Percentiles rank a stretch among this genome's conserved stretches.
Conservation (phyloP, 2,888 invertebrate species). For the Drosophila mimetica region DNA sequence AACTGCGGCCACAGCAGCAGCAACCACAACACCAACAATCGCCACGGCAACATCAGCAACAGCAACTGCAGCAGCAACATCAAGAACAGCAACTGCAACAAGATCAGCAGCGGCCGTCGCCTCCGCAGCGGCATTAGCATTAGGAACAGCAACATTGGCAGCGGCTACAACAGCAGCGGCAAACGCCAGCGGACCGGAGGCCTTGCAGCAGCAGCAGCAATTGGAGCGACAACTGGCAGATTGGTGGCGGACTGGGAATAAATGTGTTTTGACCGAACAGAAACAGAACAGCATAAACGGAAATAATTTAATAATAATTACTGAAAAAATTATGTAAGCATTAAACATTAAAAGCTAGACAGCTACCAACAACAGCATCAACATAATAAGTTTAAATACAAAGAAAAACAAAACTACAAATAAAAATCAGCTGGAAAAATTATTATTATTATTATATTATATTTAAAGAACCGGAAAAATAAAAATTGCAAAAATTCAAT, state of each 20-base stretch:
- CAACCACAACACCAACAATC: constrained; percentile 35
- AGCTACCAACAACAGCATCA: constrained; percentile 76
- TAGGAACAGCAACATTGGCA: constrained; percentile 14
- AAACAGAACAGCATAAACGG: constrained; percentile 55
- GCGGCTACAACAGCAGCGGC: constrained; percentile 26
- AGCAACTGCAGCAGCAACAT: constrained; percentile 22
- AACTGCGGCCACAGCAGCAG: constrained; percentile 45
- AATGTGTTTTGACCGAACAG: constrained; percentile 54
- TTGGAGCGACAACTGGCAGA: constrained; percentile 26
- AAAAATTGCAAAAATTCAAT: constrained; percentile 76
- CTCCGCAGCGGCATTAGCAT: constrained; percentile 11
- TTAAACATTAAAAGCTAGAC: constrained; percentile 75
- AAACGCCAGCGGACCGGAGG: constrained; percentile 24
- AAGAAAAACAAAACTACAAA: constrained; percentile 69
- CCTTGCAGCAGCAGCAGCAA: constrained; percentile 20
- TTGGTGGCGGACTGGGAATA: constrained; percentile 46
- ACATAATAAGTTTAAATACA: constrained; percentile 81
- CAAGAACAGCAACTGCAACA: constrained; percentile 21
- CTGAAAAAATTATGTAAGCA: constrained; percentile 77
- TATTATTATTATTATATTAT: constrained; percentile 77
- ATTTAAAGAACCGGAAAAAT: constrained; percentile 80
- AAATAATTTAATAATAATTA: constrained; percentile 79
- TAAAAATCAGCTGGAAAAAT: constrained; percentile 78
- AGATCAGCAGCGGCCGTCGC: constrained; percentile 29
- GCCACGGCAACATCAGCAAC: constrained; percentile 22